Conservation (phyloP, 2,888 invertebrate species). For the Leptopilina myrica region DNA sequence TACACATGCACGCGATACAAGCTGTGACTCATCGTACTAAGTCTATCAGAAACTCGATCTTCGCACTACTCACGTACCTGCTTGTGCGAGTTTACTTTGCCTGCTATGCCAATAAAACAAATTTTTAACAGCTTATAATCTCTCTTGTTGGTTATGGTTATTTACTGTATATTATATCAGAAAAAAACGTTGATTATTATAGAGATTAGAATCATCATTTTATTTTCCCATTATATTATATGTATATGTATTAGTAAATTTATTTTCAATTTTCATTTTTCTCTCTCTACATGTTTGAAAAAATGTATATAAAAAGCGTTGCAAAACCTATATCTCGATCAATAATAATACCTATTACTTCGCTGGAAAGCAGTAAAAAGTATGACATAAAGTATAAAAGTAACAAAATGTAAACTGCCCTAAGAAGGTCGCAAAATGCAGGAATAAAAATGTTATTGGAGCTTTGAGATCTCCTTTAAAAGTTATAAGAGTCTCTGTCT, state of each 20-base stretch:
- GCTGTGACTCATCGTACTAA: constrained; percentile 16
- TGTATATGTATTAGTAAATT: too few relatives aligned
- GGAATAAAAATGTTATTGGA: constrained; percentile 20
- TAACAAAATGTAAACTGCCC: constrained; percentile 8
- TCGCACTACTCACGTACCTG: constrained; percentile 1
- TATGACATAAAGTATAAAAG: background rate
- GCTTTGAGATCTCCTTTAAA: constrained; percentile 16
- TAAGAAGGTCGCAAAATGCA: constrained; percentile 23
- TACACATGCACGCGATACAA: background rate
- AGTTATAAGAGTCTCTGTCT: constrained; percentile 11
- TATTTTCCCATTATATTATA: too few relatives aligned
- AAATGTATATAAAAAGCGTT: background rate
- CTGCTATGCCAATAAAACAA: constrained; percentile 11
- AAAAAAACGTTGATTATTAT: too few relatives aligned
- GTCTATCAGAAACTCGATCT: constrained; percentile 18
- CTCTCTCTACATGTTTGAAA: too few relatives aligned
- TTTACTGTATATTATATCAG: background rate
- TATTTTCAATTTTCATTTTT: too few relatives aligned
- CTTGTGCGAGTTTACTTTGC: background rate
- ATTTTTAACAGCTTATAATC: background rate
- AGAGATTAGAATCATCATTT: too few relatives aligned
- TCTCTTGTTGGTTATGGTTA: background rate
- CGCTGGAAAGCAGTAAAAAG: background rate
- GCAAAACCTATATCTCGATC: background rate
- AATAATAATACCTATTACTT: background rate